Evolutionary conservation across 2,113 vertebrate species (phyloP).

Genomic region (Tringa solitaria): DNA sequence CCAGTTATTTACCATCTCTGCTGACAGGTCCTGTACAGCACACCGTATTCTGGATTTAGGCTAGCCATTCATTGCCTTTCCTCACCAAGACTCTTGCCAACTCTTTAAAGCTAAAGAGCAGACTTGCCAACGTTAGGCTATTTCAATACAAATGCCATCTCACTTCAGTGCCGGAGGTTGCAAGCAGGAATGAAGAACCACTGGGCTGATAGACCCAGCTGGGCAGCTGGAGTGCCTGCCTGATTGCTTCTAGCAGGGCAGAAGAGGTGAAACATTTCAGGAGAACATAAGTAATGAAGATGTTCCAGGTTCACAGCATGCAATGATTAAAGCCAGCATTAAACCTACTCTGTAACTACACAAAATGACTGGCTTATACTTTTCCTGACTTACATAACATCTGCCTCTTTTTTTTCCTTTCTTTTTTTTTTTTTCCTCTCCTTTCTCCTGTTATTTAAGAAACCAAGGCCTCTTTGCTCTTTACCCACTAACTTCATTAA

Average conservation of each 20-base stretch:
- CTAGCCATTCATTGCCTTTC: background rate
- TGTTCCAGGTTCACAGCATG: background rate
- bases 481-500: background rate
- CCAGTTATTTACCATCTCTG: background rate
- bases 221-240: background rate
- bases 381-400: background rate
- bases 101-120: background rate
- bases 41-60: fast-evolving
- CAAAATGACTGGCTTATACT: background rate
- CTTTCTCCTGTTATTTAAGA: background rate
- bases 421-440: background rate
- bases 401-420: background rate
- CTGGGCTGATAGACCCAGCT: background rate
- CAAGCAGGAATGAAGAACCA: background rate
- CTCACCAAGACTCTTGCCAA: background rate
- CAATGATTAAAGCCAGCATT: background rate
- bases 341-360: background rate
- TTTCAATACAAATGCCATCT: background rate
- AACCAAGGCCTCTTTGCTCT: background rate
- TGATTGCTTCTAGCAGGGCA: too few relatives aligned
- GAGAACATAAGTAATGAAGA: background rate
- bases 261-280: background rate
- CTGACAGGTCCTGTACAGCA: background rate
- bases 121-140: background rate
- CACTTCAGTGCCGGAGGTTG: fast-evolving